Evolutionary conservation across 1,140 invertebrate genomes (phyloP), one percentile per base, ranked within the genome.

Genomic region (Elymnias hypermnestra): DNA sequence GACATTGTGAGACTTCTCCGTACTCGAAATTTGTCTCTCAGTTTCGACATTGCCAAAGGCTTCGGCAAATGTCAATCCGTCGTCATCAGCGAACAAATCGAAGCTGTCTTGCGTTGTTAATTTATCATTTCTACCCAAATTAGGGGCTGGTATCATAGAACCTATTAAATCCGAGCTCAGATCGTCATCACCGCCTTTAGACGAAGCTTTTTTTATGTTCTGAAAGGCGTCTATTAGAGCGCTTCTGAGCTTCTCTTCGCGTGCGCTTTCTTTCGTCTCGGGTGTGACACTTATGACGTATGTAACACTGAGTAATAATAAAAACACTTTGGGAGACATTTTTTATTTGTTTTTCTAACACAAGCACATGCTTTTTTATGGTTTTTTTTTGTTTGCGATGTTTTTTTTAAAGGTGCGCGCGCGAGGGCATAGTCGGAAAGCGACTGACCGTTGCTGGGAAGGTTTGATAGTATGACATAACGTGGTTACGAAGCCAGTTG

Each of bases 161-260:
- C 74, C 77, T 6, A 74, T 70, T 14, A 85, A 41, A 31, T 77
- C 77, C 0, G 76, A 66, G 0, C 50, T 70, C 0, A 69, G 46
- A 8, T 77, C 75, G 22, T 72, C 76, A 31, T 81, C 72, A 0
- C 69, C 70, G n/a, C 76, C 82, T 42, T 72, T 79, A 3, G 67
- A 70, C 2, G 73, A 79, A 8, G 63, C 67, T 53, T 84, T 77
- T 35, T 86, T 86, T 29, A 86, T 83, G 31, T 65, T 83, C 26
- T 86, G 83, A 53, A 86, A 86, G 37, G 83, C 83, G 55, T 86
- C 79, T 3, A 86, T 86, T 13, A 86, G 51, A 21, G 58, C 83
- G 52, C 76, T 86, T 2, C 83, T 43, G 3, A 86, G 52, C 37
- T 77, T 77, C 36, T 81, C 82, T 33, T 86, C 82, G 6, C 82